phyloP scores from a whole-genome alignment of 2,797 vertebrate genomes.

The Spinus olivaceus region DNA sequence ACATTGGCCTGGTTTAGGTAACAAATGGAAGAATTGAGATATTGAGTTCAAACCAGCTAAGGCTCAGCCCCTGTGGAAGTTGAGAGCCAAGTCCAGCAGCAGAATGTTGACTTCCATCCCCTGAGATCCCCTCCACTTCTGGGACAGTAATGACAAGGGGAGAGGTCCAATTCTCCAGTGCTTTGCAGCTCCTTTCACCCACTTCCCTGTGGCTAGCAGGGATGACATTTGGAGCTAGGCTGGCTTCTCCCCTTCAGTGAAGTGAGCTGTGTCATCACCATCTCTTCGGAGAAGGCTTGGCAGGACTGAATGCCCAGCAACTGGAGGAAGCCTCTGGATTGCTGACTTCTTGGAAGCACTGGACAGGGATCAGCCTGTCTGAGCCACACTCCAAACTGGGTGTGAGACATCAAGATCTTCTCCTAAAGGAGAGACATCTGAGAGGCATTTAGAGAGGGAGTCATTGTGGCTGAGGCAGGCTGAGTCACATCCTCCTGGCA shows the following conservation, averaged over 20 bases:
- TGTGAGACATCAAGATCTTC: neutral
- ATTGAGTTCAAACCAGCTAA: constrained; percentile 20
- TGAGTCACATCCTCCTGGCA: neutral
- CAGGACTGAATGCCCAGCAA: neutral
- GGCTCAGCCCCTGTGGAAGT: neutral
- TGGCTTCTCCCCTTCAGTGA: neutral
- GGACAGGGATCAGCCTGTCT: neutral
- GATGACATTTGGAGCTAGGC: neutral
- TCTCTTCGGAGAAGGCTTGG: neutral
- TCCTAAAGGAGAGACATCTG: constrained; percentile 1
- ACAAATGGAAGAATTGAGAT: constrained; percentile 56
- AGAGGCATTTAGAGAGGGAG: constrained; percentile 19
- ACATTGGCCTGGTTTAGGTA: constrained; percentile 49
- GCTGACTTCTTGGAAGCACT: constrained; percentile 8
- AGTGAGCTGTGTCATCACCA: constrained; percentile 7
- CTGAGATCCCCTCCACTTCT: neutral
- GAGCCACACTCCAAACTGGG: neutral
- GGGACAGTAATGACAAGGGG: neutral
- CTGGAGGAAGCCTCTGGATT: neutral
- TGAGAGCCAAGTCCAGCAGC: neutral
- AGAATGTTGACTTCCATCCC: neutral
- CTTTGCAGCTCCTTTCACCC: neutral
- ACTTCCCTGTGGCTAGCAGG: neutral
- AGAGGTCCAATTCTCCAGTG: neutral
- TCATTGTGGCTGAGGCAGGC: neutral